phyloP scores from a whole-genome alignment of 2,888 invertebrate genomes.

The Nebria brevicollis region DNA sequence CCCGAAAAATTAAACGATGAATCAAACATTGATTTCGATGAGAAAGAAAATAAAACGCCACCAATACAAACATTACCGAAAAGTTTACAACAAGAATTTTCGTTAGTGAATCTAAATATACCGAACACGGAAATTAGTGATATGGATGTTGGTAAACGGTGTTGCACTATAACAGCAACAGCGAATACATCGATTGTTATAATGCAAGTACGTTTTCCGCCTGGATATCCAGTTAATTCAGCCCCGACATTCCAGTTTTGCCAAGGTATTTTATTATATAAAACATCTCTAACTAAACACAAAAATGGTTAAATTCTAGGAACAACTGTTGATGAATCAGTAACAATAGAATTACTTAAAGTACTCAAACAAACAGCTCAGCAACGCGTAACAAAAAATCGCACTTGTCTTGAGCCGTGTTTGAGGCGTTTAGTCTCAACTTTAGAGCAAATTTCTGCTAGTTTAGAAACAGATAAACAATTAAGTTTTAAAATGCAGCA shows the following conservation, averaged over 20 bases:
- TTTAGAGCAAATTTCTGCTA: conserved; percentile 70
- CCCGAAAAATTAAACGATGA: conserved; percentile 64
- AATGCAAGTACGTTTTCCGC: conserved; percentile 76
- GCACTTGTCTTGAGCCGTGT: conserved; percentile 89
- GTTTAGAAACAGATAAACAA: conserved; percentile 65
- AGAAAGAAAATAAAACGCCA: conserved; percentile 32
- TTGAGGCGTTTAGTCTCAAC: conserved; percentile 75
- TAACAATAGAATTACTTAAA: conserved; percentile 80
- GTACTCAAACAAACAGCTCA: conserved; percentile 83
- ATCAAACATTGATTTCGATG: conserved; percentile 50
- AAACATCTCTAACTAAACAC: background rate
- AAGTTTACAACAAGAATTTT: conserved; percentile 79
- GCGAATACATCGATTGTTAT: conserved; percentile 67
- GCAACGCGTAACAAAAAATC: conserved; percentile 84
- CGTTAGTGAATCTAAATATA: conserved; percentile 78
- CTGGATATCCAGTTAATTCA: conserved; percentile 76
- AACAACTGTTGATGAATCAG: conserved; percentile 70
- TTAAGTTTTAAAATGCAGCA: conserved; percentile 49
- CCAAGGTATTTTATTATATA: conserved; percentile 65
- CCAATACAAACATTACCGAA: conserved; percentile 35
- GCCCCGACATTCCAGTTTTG: conserved; percentile 75
- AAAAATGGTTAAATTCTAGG: conserved; percentile 7
- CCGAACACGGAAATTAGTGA: conserved; percentile 74
- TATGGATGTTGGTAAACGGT: conserved; percentile 66
- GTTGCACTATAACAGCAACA: conserved; percentile 69